Percentiles rank a stretch among this genome's conserved stretches.
phyloP scores from a whole-genome alignment of 2,888 invertebrate genomes.

The Acholoe squamosa region DNA sequence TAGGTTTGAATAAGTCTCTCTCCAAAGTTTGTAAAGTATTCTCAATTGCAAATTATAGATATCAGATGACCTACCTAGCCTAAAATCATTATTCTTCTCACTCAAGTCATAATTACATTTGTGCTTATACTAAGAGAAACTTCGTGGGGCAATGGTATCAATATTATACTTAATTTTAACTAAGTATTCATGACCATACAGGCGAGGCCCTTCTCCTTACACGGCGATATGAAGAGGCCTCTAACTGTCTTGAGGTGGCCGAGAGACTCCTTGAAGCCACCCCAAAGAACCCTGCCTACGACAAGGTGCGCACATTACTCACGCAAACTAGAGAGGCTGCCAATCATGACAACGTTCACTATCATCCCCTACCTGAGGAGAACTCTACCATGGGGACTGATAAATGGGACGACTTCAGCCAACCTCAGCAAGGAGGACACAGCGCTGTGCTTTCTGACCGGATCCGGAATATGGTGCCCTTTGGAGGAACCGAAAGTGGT shows the following conservation, averaged over 20 bases:
- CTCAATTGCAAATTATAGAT: too few relatives aligned
- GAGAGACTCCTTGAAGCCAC: conserved; percentile 7
- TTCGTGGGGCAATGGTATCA: too few relatives aligned
- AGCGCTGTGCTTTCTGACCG: not conserved
- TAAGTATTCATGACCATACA: not conserved
- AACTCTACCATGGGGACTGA: not conserved
- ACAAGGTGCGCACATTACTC: not conserved
- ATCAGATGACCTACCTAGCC: too few relatives aligned
- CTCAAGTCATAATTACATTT: too few relatives aligned
- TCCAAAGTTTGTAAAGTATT: too few relatives aligned
- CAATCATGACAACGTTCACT: not conserved
- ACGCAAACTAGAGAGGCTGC: not conserved
- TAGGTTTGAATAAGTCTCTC: too few relatives aligned
- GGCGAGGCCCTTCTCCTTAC: not conserved
- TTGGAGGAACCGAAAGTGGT: not conserved
- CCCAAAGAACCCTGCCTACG: conserved; percentile 13
- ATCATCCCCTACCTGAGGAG: not conserved
- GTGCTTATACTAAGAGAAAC: too few relatives aligned
- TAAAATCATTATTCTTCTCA: too few relatives aligned
- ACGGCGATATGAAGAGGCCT: not conserved
- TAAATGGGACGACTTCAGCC: not conserved
- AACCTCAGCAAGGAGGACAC: not conserved
- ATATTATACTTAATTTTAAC: too few relatives aligned
- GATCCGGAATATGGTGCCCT: not conserved
- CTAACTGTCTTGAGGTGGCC: not conserved